phyloP scores from a whole-genome alignment of 2,113 vertebrate species.

The Perca flavescens region DNA sequence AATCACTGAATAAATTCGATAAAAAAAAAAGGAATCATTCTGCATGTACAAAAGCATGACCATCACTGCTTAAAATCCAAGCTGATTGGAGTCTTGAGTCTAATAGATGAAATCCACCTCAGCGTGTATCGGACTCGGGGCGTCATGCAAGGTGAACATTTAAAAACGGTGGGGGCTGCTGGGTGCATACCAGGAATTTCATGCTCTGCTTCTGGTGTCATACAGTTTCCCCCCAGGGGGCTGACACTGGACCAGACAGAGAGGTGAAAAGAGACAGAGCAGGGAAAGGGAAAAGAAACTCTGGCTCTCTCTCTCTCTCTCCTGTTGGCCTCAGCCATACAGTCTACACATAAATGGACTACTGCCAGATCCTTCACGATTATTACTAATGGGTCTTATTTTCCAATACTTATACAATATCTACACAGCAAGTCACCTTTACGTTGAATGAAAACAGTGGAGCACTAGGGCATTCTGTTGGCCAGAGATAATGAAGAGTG shows the following conservation, averaged over 20 bases:
- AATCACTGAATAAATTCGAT: neutral
- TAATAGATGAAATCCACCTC: neutral
- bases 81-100: neutral
- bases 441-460: neutral
- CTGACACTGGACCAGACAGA: neutral
- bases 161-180: neutral
- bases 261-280: neutral
- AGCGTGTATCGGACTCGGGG: neutral
- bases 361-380: neutral
- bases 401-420: neutral
- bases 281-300: neutral
- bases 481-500: neutral
- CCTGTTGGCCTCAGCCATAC: constrained; percentile 6
- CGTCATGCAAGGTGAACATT: neutral
- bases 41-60: neutral
- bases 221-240: neutral
- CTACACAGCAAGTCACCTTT: neutral
- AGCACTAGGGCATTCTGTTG: neutral
- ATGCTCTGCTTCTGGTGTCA: constrained; percentile 1
- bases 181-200: neutral
- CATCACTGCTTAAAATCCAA: neutral
- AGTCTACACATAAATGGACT: neutral
- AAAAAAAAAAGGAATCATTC: neutral
- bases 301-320: neutral
- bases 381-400: neutral